Base-by-base conservation (phyloP, 92 coral and sea anemone genomes). In the Paramuricea clavata region DNA sequence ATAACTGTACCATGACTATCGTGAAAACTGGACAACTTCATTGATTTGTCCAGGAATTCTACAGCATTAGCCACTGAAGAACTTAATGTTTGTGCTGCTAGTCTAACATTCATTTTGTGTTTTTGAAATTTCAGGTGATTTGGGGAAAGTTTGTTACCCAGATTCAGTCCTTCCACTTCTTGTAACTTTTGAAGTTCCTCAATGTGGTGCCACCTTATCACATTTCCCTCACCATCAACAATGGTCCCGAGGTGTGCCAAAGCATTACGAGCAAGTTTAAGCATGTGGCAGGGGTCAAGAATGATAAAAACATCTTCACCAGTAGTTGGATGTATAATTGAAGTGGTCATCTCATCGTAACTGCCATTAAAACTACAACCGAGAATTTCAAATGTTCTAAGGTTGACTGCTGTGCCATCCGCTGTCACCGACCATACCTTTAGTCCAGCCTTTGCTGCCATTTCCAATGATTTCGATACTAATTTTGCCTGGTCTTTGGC, bases 401-500 rank as follows among this genome's bases (percentile, higher is more conserved):
- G 67, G 67, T n/a, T n/a, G n/a, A n/a, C n/a, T n/a, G n/a, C 67
- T 6, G 67, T 57, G 6, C 67, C 67, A 57, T 57, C 67, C 6
- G 30, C 67, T 19, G 6, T 57, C 67, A 57, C 67, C 22, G 25
- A 57, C 67, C 67, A 57, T 6, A 57, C 67, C n/a, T 19, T 57
- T 19, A 57, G 30, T 19, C 67, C 67, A 57, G n/a, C 67, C 22
- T 16, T 26, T 57, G 25, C 67, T 57, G 67, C 67, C 67, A 5
- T 19, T 26, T 26, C 25, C 67, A 57, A 12, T 57, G 67, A 19
- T 57, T 3, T 57, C 12, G 67, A 19, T 19, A 57, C 67, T 12
- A 57, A 26, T 26, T 19, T 57, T 19, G 67, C 67, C 30, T 57
- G 67, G 67, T 57, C 67, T 57, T 57, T 57, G 67, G 67, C 67